Percentiles rank a stretch among this genome's conserved stretches.
Conservation (phyloP, 2,888 invertebrate species). For the Microctonus brassicae region DNA sequence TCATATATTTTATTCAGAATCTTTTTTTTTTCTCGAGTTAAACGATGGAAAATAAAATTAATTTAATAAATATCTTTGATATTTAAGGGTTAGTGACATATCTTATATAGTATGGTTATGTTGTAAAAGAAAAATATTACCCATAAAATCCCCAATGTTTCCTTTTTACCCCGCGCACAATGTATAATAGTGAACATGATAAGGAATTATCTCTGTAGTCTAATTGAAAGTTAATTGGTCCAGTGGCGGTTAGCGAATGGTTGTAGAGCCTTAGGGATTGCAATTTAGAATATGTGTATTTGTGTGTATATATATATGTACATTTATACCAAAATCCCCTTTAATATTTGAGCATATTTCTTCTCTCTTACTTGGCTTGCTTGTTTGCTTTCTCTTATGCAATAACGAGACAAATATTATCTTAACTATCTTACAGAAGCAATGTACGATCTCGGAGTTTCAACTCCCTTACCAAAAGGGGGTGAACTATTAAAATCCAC, state of each 20-base stretch:
- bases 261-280: slow-evolving; percentile 59
- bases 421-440: neutral
- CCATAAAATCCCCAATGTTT: slow-evolving; percentile 60
- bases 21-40: too few species aligned
- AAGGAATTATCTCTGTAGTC: slow-evolving; percentile 67
- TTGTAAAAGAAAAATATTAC: slow-evolving; percentile 57
- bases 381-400: neutral
- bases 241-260: slow-evolving; percentile 59
- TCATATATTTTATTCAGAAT: neutral
- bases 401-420: neutral
- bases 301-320: slow-evolving; percentile 51
- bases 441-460: neutral
- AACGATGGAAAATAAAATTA: too few species aligned
- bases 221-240: slow-evolving; percentile 71
- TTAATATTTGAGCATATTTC: neutral
- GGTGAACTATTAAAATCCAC: slow-evolving; percentile 46
- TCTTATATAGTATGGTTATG: neutral
- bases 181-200: slow-evolving; percentile 66
- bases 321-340: slow-evolving; percentile 12
- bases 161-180: too few species aligned
- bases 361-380: neutral
- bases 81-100: neutral
- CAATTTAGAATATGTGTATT: slow-evolving; percentile 58
- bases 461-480: neutral
- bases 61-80: neutral